A percentile compares a stretch with the other conserved stretches of the same genome.
phyloP scores from a whole-genome alignment of 2,113 vertebrate genomes.

The Arizona elegans region DNA sequence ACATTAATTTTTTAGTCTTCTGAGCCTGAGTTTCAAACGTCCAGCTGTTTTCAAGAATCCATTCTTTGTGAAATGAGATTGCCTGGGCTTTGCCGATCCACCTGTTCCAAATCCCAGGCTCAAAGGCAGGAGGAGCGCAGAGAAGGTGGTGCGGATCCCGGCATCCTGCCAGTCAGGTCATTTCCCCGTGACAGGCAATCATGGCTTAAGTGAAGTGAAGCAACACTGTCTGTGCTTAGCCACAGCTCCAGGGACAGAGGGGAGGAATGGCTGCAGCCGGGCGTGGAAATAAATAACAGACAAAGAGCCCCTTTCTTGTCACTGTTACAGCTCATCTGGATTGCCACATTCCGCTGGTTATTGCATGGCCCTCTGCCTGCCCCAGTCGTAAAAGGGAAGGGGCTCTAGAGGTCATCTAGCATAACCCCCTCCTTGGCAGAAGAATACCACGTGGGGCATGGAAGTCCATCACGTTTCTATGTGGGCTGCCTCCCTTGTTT shows the following conservation, averaged over 20 bases:
- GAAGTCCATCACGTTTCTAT: not conserved
- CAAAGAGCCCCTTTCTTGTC: not conserved
- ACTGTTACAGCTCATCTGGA: not conserved
- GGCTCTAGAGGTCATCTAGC: not conserved
- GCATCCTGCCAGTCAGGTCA: not conserved
- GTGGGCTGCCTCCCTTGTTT: not conserved
- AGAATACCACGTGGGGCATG: not conserved
- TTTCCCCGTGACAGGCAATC: not conserved
- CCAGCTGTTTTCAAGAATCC: not conserved
- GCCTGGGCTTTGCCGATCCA: not conserved
- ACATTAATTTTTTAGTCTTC: not conserved
- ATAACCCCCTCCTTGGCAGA: not conserved
- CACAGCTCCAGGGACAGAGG: not conserved
- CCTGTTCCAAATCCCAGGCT: not conserved
- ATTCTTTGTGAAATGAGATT: not conserved
- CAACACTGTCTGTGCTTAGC: not conserved
- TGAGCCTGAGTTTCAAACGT: not conserved
- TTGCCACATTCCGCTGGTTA: not conserved
- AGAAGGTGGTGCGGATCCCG: not conserved
- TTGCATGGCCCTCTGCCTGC: not conserved
- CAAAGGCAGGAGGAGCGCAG: not conserved
- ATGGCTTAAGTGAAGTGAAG: not conserved
- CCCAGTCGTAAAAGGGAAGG: not conserved
- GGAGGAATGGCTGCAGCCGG: not conserved
- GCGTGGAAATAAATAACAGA: not conserved